Evolutionary conservation across 1,140 invertebrate genomes (phyloP), one percentile per base, ranked within the genome.

Genomic region (Cotesia glomerata): DNA sequence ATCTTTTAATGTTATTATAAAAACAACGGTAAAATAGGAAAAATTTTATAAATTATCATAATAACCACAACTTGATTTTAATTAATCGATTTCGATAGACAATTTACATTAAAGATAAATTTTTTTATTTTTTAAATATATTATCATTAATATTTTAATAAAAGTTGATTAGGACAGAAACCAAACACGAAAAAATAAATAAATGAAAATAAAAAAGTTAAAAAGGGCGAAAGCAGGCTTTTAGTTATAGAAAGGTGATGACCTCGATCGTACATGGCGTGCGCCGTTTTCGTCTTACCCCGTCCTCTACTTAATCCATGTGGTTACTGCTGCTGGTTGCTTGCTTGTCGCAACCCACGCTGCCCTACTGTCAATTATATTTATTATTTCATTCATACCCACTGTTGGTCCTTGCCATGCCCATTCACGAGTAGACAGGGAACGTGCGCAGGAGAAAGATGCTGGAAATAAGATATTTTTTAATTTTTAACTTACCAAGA

Each of bases 311-410:
- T 63, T 35, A 66, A 4, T 52, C 62, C 32, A 52, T 54, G 65
- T 51, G 11, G 34, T 34, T 70, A 36, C 68, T 62, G 79, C 76
- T 76, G 77, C 79, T 79, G 39, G 78, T 74, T 79, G 80, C 78
- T 79, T 63, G 77, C 73, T 72, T 79, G 81, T 77, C 80, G 80
- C 78, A 79, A 81, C 83, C 83, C 83, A 84, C 83, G 82, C 83
- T 84, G 83, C 82, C 82, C 82, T 83, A 82, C 81, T 83, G 81
- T 84, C 81, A 84, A 84, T 84, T 84, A 84, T 84, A 84, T 84
- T 84, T 84, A 84, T 82, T 84, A 84, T 83, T 84, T 84, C 83
- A 84, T 84, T 84, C 83, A 84, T 84, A 84, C 83, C 76, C 73
- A 74, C 74, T 76, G 78, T 79, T 81, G 82, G 77, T 82, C 79